phyloP scores from a whole-genome alignment of 2,797 vertebrate species.

The Sebastiscus tertius region DNA sequence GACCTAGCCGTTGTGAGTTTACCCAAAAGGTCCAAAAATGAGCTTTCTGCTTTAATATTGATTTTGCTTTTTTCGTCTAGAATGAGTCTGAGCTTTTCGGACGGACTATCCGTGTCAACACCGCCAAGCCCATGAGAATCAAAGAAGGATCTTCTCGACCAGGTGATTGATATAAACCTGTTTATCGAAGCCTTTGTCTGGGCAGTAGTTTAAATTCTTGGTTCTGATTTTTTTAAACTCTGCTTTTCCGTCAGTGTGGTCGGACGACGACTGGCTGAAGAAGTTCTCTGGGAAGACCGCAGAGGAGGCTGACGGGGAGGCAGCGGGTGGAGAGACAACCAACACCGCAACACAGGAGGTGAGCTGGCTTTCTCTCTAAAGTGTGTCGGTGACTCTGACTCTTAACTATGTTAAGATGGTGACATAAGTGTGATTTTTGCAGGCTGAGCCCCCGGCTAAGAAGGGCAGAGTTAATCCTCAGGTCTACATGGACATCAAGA shows the following conservation, averaged over 20 bases:
- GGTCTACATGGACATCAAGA: conserved; percentile 99
- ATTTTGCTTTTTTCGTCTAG: conserved; percentile 60
- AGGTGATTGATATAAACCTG: conserved; percentile 75
- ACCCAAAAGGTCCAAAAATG: fast-evolving
- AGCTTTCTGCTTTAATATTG: background rate
- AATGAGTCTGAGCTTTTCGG: conserved; percentile 97
- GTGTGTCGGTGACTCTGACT: too few species aligned
- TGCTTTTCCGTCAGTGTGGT: conserved; percentile 88
- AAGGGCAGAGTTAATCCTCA: conserved; percentile 93
- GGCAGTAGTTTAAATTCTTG: background rate
- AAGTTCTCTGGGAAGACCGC: conserved; percentile 97
- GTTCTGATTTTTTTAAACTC: background rate
- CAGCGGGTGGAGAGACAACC: conserved; percentile 77
- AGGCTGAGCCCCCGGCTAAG: conserved; percentile 92
- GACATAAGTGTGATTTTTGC: conserved; percentile 4
- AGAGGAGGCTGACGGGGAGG: conserved; percentile 88
- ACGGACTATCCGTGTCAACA: conserved; percentile 95
- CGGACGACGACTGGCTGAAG: conserved; percentile 98
- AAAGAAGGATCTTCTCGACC: conserved; percentile 97
- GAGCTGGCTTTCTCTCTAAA: background rate
- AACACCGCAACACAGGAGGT: conserved; percentile 88
- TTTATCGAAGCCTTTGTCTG: background rate
- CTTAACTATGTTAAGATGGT: background rate
- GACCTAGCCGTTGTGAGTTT: background rate
- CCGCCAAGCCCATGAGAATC: conserved; percentile 97